Evolutionary conservation across 2,113 vertebrate genomes (phyloP).

Genomic region (Neogobius melanostomus): DNA sequence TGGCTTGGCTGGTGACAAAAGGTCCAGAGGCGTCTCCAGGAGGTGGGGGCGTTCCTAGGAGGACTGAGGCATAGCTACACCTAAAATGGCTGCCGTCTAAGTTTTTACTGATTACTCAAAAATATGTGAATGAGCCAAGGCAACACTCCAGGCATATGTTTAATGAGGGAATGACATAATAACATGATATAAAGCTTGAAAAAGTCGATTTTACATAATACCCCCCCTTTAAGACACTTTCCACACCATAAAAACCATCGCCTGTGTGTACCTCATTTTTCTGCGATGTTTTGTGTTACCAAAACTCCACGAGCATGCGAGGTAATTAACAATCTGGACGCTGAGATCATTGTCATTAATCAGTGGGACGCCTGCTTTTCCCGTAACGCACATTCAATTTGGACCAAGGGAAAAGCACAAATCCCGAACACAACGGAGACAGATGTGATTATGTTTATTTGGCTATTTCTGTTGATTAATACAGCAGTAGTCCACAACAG

Average conservation of each 20-base stretch:
- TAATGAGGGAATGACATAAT: too few species aligned
- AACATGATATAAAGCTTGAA: too few species aligned
- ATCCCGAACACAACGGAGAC: neutral
- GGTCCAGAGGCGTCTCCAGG: too few species aligned
- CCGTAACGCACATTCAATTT: slow-evolving; percentile 42
- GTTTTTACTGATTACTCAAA: too few species aligned
- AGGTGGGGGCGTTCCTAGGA: too few species aligned
- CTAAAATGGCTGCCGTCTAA: too few species aligned
- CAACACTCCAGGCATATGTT: too few species aligned
- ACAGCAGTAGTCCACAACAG: neutral
- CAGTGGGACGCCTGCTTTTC: slow-evolving; percentile 41
- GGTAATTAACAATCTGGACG: slow-evolving; percentile 24
- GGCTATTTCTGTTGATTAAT: neutral
- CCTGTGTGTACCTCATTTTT: slow-evolving; percentile 1
- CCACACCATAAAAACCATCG: neutral
- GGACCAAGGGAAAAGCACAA: slow-evolving; percentile 3
- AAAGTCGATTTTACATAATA: too few species aligned
- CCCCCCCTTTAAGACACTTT: neutral
- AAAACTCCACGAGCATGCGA: neutral
- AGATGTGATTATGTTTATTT: slow-evolving; percentile 10
- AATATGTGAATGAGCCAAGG: too few species aligned
- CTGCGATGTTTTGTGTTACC: slow-evolving; percentile 35
- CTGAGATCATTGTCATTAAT: slow-evolving; percentile 56
- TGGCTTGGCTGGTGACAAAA: too few species aligned
- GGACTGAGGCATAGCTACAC: too few species aligned